Base-by-base conservation (phyloP, 1,140 invertebrate species). In the Charaxes varanes region DNA sequence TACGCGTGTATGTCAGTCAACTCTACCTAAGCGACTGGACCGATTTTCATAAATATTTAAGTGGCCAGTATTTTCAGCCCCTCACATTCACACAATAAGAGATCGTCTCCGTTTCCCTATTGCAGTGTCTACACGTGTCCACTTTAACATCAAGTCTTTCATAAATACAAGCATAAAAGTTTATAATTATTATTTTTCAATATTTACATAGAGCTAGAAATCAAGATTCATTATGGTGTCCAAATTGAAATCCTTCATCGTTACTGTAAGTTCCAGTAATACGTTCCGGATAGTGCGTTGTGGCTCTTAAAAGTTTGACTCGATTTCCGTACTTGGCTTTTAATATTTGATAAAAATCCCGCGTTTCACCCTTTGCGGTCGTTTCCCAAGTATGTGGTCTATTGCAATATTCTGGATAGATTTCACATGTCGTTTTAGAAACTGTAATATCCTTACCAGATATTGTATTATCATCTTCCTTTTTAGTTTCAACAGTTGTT, bases 281-380 rank as follows among this genome's bases (percentile, higher is more conserved):
- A 19, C 31, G 35, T 1, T 32, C 33, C 19, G 74, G 53, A 36
- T 30, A 67, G 50, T 69, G 62, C 1, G 65, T 70, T 6, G 70
- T 74, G 14, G 43, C 52, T 58, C 45, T 50, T 17, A 72, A 34
- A 26, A 63, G 14, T 34, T 43, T 54, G 1, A 67, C 21, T 13
- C 55, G 48, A 38, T 58, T 42, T 1, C 71, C 73, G 21, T 48
- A 78, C 17, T 49, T 41, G 16, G 54, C 58, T 51, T 45, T 71
- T 1, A 82, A 32, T 36, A 82, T 71, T 50, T 67, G 64, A 15
- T 51, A 71, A 34, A 74, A 79, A 32, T 82, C 74, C 45, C 74
- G 65, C 2, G 58, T 76, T 50, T 82, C 74, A n/a, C 74, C 69
- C 40, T 53, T 49, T 1, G 32, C 16, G 14, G 78, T 79, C 2